Conservation (phyloP, 2,888 invertebrate species). For the Antheraea assamensis region DNA sequence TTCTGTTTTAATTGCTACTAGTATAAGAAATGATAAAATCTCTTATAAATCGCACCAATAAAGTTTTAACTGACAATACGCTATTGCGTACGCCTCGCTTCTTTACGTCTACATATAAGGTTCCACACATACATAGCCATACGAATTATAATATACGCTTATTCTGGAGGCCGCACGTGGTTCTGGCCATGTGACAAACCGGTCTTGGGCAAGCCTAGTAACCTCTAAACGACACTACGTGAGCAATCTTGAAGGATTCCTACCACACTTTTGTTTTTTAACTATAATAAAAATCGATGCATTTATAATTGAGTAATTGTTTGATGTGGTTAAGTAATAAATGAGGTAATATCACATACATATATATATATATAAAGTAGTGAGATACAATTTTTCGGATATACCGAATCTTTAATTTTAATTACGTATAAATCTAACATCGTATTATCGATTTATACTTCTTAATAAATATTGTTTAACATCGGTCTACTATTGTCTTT, state of each 20-base stretch:
- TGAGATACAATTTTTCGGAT: neutral
- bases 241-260: slow-evolving; percentile 63
- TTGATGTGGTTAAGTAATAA: slow-evolving; percentile 16
- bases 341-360: neutral
- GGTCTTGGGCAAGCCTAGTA: slow-evolving; percentile 76
- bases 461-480: neutral
- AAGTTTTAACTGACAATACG: slow-evolving; percentile 41
- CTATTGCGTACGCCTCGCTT: slow-evolving; percentile 31
- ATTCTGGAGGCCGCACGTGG: slow-evolving; percentile 78
- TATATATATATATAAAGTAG: neutral
- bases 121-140: slow-evolving; percentile 17
- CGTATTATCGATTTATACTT: neutral
- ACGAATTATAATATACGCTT: slow-evolving; percentile 28
- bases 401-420: neutral
- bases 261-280: slow-evolving; percentile 57
- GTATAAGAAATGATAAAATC: slow-evolving; percentile 45
- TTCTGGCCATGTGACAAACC: slow-evolving; percentile 77
- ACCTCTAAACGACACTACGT: slow-evolving; percentile 77
- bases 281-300: slow-evolving; percentile 34
- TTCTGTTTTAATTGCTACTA: neutral
- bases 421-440: neutral
- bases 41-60: slow-evolving; percentile 32
- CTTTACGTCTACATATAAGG: slow-evolving; percentile 29
- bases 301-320: slow-evolving; percentile 17
- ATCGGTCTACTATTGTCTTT: neutral